These are phyloP conservation scores for Drosophila hydei DNA, from an alignment of 1,140 invertebrate species.

Conservation along the genomic window DNA sequence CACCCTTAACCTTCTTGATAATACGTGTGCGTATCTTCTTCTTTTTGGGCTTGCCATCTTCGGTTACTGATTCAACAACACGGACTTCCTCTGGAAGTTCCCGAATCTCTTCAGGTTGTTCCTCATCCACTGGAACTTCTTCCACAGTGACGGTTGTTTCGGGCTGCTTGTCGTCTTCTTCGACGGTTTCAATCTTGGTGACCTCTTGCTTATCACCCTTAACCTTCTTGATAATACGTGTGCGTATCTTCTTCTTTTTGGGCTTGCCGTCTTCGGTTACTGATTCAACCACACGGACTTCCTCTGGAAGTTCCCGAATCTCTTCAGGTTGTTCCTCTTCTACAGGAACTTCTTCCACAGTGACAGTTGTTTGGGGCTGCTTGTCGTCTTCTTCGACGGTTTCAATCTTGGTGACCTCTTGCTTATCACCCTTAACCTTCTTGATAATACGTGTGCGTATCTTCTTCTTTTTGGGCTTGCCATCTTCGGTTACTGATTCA, in stretches of 20 bases:
- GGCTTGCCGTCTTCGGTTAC: too few relatives aligned
- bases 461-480: too few relatives aligned
- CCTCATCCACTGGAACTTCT: neutral
- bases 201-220: constrained; percentile 2
- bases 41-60: constrained; percentile 1
- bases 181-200: constrained; percentile 3
- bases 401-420: too few relatives aligned
- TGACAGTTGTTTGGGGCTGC: too few relatives aligned
- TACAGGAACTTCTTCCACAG: too few relatives aligned
- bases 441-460: too few relatives aligned
- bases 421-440: too few relatives aligned
- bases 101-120: neutral
- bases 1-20: constrained; percentile 4
- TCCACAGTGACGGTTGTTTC: neutral
- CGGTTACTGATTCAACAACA: neutral
- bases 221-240: constrained; percentile 2
- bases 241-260: constrained; percentile 3
- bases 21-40: constrained; percentile 3
- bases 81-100: neutral
- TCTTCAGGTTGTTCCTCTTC: too few relatives aligned
- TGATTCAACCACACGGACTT: too few relatives aligned
- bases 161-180: neutral
- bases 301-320: too few relatives aligned
- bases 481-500: too few relatives aligned
- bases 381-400: too few relatives aligned